Percentiles rank a stretch among this genome's conserved stretches.
These are phyloP conservation scores for Gymnoscopelus braueri DNA, from an alignment of 2,797 vertebrate genomes.

Conservation along the genomic window DNA sequence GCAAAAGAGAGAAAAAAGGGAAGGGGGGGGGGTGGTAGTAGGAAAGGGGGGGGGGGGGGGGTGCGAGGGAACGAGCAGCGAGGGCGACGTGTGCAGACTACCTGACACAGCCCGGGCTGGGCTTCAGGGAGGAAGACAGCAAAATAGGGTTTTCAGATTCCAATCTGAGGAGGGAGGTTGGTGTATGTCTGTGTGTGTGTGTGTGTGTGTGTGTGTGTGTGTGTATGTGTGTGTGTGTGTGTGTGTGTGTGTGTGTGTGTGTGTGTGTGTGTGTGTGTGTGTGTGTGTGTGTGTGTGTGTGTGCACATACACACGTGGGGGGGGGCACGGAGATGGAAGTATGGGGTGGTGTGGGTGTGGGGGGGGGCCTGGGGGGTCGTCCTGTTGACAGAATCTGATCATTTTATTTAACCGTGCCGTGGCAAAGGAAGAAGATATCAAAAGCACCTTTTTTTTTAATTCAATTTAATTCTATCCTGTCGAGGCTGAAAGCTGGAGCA, in stretches of 20 bases:
- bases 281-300: constrained; percentile 9
- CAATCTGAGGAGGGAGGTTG: constrained; percentile 70
- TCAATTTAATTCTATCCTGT: constrained; percentile 72
- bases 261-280: constrained; percentile 2
- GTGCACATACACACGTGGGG: background rate
- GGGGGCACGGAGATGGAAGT: constrained; percentile 40
- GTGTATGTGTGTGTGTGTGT: constrained; percentile 21
- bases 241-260: background rate
- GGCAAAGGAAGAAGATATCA: constrained; percentile 70
- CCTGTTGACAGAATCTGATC: constrained; percentile 78
- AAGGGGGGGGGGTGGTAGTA: constrained; percentile 2
- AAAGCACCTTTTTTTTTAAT: constrained; percentile 81
- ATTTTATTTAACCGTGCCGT: constrained; percentile 78
- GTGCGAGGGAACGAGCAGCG: constrained; percentile 27
- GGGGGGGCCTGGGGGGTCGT: constrained; percentile 43
- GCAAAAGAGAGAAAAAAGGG: constrained; percentile 58
- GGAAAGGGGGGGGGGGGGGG: constrained; percentile 3
- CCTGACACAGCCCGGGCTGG: constrained; percentile 68
- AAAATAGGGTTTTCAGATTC: constrained; percentile 80
- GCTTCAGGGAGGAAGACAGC: constrained; percentile 67
- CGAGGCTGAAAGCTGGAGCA: constrained; percentile 70
- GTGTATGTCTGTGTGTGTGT: constrained; percentile 16
- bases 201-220: background rate
- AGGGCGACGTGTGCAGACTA: constrained; percentile 73
- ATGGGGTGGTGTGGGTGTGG: constrained; percentile 24